Evolutionary conservation across 2,113 vertebrate species (phyloP).

Genomic region (Dermatemys mawii): DNA sequence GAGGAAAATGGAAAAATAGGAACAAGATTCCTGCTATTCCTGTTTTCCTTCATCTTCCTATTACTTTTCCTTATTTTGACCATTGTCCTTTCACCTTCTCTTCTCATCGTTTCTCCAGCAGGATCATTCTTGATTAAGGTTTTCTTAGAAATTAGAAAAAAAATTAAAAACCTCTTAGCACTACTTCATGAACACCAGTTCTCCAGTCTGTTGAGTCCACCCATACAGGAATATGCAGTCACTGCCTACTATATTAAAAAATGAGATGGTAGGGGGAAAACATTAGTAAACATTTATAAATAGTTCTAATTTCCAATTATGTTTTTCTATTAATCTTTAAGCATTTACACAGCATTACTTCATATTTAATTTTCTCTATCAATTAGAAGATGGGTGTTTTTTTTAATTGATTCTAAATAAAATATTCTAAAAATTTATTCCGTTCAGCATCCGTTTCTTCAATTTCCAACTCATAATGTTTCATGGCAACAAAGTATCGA

Average conservation of each 20-base stretch:
- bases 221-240: neutral
- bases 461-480: conserved; percentile 92
- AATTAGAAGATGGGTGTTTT: neutral
- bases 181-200: neutral
- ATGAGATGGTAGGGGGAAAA: neutral
- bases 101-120: neutral
- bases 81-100: neutral
- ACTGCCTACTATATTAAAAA: neutral
- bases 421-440: conserved; percentile 94
- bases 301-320: neutral
- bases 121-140: neutral
- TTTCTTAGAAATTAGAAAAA: neutral
- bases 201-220: neutral
- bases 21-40: neutral
- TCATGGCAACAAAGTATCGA: conserved; percentile 92
- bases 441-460: conserved; percentile 89
- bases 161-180: neutral
- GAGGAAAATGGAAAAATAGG: neutral
- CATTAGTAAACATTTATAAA: neutral
- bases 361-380: neutral
- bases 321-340: neutral
- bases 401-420: conserved; percentile 81
- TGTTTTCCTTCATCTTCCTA: neutral
- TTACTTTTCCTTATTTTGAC: neutral
- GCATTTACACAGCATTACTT: conserved; percentile 26